Evolutionary conservation across 64 coral and sea anemone species (phyloP), one percentile per base, ranked within the genome.

Genomic region (Cladopsammia gracilis): DNA sequence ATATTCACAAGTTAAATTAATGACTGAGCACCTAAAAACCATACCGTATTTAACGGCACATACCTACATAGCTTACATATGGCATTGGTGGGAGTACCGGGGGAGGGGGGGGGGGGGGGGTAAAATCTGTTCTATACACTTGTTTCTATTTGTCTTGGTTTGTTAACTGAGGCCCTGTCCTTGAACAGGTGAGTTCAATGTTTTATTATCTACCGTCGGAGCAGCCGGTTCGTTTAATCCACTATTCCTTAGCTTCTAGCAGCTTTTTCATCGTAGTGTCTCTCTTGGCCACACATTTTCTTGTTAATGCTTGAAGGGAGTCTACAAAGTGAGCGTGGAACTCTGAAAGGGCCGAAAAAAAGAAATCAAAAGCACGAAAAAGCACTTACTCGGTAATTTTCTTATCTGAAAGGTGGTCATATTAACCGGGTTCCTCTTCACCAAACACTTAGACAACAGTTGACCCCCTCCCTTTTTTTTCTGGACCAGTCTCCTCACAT

Each of bases 191-290:
- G 64, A 66, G 16, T 66, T 66, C 16, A 7, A 66, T 14, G 64
- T 14, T 15, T 10, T 66, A 15, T 66, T 66, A 66, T 66, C 64
- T 66, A 18, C 16, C 64, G 64, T 66, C 64, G 64, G 16, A 66
- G 64, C 15, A 66, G 64, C 16, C 10, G 64, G 10, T 66, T 66
- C 16, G 64, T 76, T 53, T 10, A 48, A 3, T 20, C 60, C 87
- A 60, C 10, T 15, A 54, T 89, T 89, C 20, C 24, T 89, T 74
- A 16, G 67, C 43, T 4, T 89, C 87, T 23, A 89, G 16, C 26
- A 89, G 73, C 67, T 56, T 25, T 48, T 74, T 77, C 87, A 89
- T 89, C 3, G 48, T 58, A 23, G 22, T 49, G 75, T 89, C 87
- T 77, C 87, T 89, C 58, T 77, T 89, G 6, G 51, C 13, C 52